A percentile compares a stretch with the other conserved stretches of the same genome.
Evolutionary conservation across 2,888 invertebrate genomes (phyloP).

Genomic region (Pinctada fucata): DNA sequence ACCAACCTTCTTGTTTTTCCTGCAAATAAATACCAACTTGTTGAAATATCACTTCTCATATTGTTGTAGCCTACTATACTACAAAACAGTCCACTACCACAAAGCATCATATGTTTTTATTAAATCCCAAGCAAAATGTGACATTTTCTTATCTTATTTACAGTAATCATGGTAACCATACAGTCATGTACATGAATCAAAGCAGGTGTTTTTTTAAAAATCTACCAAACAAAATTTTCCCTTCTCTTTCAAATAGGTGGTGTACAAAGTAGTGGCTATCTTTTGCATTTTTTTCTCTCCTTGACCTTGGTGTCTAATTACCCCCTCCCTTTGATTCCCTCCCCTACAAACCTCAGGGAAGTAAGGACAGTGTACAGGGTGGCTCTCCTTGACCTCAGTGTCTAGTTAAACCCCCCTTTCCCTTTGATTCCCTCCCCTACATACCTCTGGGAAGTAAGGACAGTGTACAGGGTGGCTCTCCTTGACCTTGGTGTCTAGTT

Average conservation of each 20-base stretch:
- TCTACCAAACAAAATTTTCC: neutral
- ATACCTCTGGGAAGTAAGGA: conserved; percentile 93
- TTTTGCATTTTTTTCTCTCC: conserved; percentile 80
- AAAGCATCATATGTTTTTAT: too few relatives aligned
- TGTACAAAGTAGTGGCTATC: neutral
- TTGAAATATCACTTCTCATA: neutral
- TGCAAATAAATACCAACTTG: conserved; percentile 62
- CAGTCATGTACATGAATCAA: too few relatives aligned
- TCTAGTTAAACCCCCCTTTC: conserved; percentile 83
- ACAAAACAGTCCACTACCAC: too few relatives aligned
- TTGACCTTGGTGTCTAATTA: conserved; percentile 94
- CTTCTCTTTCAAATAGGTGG: neutral
- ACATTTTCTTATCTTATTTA: neutral
- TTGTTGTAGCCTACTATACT: too few relatives aligned
- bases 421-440: conserved; percentile 44
- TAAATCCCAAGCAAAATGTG: too few relatives aligned
- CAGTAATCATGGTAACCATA: too few relatives aligned
- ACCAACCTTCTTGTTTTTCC: conserved; percentile 99
- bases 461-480: conserved; percentile 97
- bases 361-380: conserved; percentile 97
- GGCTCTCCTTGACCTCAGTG: conserved; percentile 94
- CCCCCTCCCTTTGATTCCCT: conserved; percentile 86
- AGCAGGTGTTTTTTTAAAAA: too few relatives aligned
- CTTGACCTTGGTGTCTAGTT: conserved; percentile 94
- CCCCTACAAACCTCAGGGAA: conserved; percentile 87